A percentile compares a stretch with the other conserved stretches of the same genome.
phyloP scores from a whole-genome alignment of 2,888 invertebrate species.

The Melipona bicolor region DNA sequence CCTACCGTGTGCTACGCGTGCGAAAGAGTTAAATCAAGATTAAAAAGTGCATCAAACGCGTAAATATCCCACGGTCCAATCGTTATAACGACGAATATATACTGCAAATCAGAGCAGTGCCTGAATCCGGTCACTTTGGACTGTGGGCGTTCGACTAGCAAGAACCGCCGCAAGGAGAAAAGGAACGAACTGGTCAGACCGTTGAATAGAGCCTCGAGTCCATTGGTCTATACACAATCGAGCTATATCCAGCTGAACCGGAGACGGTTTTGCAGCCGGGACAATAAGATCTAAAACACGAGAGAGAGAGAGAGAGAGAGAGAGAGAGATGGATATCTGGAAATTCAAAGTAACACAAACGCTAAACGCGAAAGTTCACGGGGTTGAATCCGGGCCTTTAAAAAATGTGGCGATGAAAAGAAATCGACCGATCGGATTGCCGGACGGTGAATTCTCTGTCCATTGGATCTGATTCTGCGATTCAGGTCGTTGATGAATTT shows the following conservation, averaged over 20 bases:
- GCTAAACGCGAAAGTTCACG: constrained; percentile 4
- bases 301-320: neutral
- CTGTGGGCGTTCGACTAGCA: too few relatives aligned
- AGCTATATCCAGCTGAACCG: neutral
- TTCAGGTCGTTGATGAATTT: constrained; percentile 25
- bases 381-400: neutral
- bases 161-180: neutral
- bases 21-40: too few relatives aligned
- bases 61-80: too few relatives aligned
- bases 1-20: too few relatives aligned
- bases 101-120: neutral
- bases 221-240: neutral
- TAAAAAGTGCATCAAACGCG: too few relatives aligned
- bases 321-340: neutral
- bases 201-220: neutral
- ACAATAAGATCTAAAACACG: constrained; percentile 1
- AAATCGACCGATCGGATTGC: constrained; percentile 13
- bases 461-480: constrained; percentile 11
- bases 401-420: constrained; percentile 12
- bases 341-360: constrained; percentile 8
- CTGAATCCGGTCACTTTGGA: neutral
- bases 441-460: constrained; percentile 13
- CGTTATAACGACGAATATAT: neutral
- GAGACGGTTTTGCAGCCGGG: neutral
- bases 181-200: neutral